These are phyloP conservation scores for Caenorhabditis sp. DNA, from an alignment of 2,888 invertebrate genomes.

Conservation along the genomic window DNA sequence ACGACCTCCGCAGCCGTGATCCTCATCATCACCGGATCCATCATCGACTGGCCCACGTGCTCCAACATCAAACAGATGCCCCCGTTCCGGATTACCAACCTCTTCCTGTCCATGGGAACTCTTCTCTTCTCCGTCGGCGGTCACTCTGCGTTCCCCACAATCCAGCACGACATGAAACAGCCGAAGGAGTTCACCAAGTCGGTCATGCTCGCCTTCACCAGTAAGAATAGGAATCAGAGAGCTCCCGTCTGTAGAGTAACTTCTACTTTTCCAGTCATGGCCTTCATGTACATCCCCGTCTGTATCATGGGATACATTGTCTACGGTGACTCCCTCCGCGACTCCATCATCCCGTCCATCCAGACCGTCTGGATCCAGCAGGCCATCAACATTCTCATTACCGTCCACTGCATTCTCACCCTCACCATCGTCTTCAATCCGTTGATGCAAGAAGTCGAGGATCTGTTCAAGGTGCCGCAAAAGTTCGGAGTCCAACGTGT, in stretches of 20 bases:
- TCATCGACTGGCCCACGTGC: conserved; percentile 70
- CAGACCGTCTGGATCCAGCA: conserved; percentile 70
- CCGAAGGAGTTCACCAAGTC: conserved; percentile 75
- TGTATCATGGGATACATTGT: conserved; percentile 72
- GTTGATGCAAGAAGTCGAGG: conserved; percentile 76
- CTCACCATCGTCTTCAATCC: conserved; percentile 77
- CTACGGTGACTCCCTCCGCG: conserved; percentile 71
- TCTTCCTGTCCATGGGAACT: conserved; percentile 77
- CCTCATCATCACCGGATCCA: conserved; percentile 72
- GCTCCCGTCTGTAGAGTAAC: background rate
- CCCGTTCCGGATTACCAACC: conserved; percentile 65
- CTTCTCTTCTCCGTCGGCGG: conserved; percentile 77
- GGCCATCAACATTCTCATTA: conserved; percentile 76
- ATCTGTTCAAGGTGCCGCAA: conserved; percentile 74
- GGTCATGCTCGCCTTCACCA: conserved; percentile 70
- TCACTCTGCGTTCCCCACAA: conserved; percentile 75
- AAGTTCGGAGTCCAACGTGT: conserved; percentile 68
- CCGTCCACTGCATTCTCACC: conserved; percentile 76
- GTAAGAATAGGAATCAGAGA: conserved; percentile 55
- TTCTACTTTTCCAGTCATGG: conserved; percentile 67
- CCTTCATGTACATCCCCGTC: conserved; percentile 74
- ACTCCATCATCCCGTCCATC: conserved; percentile 73
- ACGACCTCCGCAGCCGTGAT: conserved; percentile 76
- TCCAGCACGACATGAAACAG: conserved; percentile 77
- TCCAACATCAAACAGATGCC: conserved; percentile 62